Percentiles rank a stretch among this genome's conserved stretches.
Evolutionary conservation across 1,140 invertebrate species (phyloP).

Genomic region (Physella acuta): DNA sequence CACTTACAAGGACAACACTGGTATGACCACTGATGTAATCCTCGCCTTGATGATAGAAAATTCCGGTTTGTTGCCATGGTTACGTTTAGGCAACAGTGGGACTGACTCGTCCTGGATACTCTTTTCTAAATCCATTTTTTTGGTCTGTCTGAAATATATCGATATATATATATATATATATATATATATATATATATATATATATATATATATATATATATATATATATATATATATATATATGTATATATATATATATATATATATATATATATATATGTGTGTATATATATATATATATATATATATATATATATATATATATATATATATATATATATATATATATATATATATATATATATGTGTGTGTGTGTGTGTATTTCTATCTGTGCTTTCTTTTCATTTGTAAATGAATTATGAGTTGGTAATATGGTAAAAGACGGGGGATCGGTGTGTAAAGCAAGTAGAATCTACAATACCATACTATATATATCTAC

Average conservation of each 20-base stretch:
- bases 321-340: background rate
- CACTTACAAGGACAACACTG: background rate
- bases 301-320: background rate
- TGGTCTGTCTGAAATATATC: too few species aligned
- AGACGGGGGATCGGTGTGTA: too few species aligned
- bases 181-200: background rate
- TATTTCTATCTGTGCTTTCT: background rate
- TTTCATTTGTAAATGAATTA: too few species aligned
- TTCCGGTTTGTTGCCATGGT: background rate
- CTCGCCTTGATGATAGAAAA: background rate
- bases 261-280: background rate
- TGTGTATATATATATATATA: background rate
- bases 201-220: background rate
- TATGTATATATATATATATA: background rate
- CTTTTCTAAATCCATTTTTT: too few species aligned
- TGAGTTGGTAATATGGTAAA: too few species aligned
- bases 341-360: background rate
- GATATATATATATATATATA: background rate
- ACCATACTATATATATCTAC: too few species aligned
- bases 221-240: background rate
- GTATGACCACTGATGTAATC: background rate
- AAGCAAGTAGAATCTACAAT: too few species aligned
- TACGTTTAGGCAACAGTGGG: background rate
- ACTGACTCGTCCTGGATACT: too few species aligned
- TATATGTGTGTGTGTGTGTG: background rate